These are phyloP conservation scores for Gymnoscelis rufifasciata DNA, from an alignment of 2,888 invertebrate genomes.

Conservation along the genomic window DNA sequence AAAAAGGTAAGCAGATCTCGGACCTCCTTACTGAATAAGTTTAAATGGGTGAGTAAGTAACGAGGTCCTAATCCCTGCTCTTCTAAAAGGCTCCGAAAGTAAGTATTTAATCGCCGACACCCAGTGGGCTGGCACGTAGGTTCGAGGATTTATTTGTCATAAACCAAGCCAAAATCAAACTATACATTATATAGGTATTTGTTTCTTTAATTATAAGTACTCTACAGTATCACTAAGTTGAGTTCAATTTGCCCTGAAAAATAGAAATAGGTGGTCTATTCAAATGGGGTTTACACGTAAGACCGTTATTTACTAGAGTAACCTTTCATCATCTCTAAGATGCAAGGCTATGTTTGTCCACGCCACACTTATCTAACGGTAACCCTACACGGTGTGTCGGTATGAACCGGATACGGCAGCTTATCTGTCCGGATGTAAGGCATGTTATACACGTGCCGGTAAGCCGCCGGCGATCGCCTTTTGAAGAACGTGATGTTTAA, in stretches of 20 bases:
- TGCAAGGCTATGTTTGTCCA: background rate
- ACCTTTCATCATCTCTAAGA: too few relatives aligned
- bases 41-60: background rate
- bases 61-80: conserved; percentile 6
- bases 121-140: background rate
- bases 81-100: conserved; percentile 14
- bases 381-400: conserved; percentile 24
- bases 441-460: conserved; percentile 27
- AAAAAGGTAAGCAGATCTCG: too few relatives aligned
- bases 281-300: too few relatives aligned
- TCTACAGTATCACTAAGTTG: too few relatives aligned
- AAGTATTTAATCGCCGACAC: conserved; percentile 28
- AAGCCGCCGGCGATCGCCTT: conserved; percentile 14
- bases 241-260: too few relatives aligned
- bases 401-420: conserved; percentile 43
- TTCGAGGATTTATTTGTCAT: background rate
- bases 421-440: conserved; percentile 49
- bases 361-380: background rate
- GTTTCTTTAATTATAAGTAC: too few relatives aligned
- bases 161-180: background rate
- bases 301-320: too few relatives aligned
- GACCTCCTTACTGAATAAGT: background rate
- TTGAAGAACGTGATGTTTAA: conserved; percentile 18
- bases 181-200: too few relatives aligned
- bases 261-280: too few relatives aligned